phyloP scores from a whole-genome alignment of 1,140 invertebrate species.

The Ceratitis capitata region DNA sequence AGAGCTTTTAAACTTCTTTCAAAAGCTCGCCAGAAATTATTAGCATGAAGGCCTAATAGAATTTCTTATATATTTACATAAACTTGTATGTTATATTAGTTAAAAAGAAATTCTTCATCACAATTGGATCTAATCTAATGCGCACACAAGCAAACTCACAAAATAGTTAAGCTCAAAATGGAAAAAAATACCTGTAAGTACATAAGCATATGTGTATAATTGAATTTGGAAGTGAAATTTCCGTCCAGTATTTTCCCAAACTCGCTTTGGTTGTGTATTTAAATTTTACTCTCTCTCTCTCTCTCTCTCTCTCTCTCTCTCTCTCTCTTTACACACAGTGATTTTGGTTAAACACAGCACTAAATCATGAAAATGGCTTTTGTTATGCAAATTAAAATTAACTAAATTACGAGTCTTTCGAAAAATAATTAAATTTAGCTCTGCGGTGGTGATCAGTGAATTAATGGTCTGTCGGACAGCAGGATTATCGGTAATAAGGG shows the following conservation, averaged over 20 bases:
- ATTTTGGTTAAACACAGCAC: background rate
- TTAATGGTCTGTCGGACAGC: background rate
- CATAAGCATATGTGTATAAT: background rate
- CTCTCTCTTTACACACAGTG: no score
- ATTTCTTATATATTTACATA: no score
- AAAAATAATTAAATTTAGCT: background rate
- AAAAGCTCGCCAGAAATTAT: no score
- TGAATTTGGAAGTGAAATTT: background rate
- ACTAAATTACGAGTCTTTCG: background rate
- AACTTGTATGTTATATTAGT: no score
- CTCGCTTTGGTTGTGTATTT: background rate
- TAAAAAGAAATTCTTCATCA: no score
- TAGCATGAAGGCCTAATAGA: no score
- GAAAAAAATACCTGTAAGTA: no score
- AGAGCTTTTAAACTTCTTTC: no score
- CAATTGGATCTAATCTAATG: background rate
- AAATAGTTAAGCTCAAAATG: background rate
- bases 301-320: no score
- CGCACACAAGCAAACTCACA: background rate
- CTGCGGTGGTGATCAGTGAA: background rate
- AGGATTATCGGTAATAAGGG: no score
- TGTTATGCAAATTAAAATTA: background rate
- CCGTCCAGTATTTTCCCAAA: background rate
- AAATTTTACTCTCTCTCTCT: background rate
- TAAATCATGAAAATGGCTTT: background rate